These are phyloP conservation scores for Antennarius maculatus DNA, from an alignment of 2,797 vertebrate genomes.

Conservation along the genomic window DNA sequence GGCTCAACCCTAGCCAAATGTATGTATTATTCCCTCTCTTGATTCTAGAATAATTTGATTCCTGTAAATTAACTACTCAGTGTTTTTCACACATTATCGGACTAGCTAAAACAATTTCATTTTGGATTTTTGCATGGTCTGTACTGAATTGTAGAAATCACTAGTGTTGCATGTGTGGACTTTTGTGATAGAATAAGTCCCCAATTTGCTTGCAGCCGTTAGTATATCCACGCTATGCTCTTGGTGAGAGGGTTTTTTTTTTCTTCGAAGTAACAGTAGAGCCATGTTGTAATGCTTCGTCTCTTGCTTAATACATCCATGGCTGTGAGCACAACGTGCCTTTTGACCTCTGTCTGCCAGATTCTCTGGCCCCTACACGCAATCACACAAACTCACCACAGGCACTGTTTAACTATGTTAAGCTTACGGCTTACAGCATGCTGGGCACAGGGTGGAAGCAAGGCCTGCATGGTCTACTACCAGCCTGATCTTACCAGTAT, in stretches of 20 bases:
- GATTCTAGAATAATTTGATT: constrained; percentile 27
- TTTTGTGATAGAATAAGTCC: constrained; percentile 3
- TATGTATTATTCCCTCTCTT: constrained; percentile 26
- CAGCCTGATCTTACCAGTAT: constrained; percentile 15
- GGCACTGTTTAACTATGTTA: constrained; percentile 31
- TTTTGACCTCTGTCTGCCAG: constrained; percentile 33
- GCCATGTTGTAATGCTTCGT: constrained; percentile 27
- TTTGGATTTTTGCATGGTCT: neutral
- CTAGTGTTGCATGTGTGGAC: neutral
- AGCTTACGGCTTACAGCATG: constrained; percentile 29
- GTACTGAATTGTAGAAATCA: constrained; percentile 1
- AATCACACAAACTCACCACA: constrained; percentile 9
- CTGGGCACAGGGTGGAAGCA: constrained; percentile 29
- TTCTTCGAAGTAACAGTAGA: constrained; percentile 20
- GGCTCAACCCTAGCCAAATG: too few species aligned
- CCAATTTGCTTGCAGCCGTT: neutral
- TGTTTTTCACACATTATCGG: neutral
- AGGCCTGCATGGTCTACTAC: constrained; percentile 13
- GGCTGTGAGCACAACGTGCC: constrained; percentile 24
- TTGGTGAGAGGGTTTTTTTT: constrained; percentile 14
- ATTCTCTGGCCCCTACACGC: constrained; percentile 16
- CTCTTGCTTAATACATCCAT: constrained; percentile 19
- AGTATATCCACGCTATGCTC: neutral
- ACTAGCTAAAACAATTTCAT: too few species aligned
- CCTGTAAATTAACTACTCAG: constrained; percentile 20